Base-by-base conservation (phyloP, 2,888 invertebrate genomes). In the Hermaeophaga mercurialis region DNA sequence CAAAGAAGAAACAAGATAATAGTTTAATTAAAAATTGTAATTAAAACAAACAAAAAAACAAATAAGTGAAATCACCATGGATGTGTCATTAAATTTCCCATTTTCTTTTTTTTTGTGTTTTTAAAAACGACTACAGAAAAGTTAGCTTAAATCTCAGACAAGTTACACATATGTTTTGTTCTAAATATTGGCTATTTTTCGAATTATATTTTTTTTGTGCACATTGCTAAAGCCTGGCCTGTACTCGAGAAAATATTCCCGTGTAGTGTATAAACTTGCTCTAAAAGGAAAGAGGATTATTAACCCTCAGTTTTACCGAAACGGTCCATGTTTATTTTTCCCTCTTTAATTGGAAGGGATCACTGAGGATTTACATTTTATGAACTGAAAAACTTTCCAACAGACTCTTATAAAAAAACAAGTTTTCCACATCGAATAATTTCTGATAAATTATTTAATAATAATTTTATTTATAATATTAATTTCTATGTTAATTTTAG, bases 271-370 rank as follows among this genome's bases (percentile, higher is more conserved):
- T 14, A 26, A 46, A 11, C 24, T 14, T 36, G 17, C 48, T 28
- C 36, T 22, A 54, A 38, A 46, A 28, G 44, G 24, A 48, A 44
- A 54, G 52, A 53, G 61, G 58, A 61, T 61, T 61, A 61, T 61
- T 53, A 58, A 55, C 55, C 59, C 59, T 46, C 26, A 43, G 47
- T 57, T 54, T 48, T 44, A 54, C 52, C 46, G 39, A 56, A 59
- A 62, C 59, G 56, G 54, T 58, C 48, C 54, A 47, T 58, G 59
- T 58, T 59, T 58, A 59, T 59, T 59, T 62, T 62, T 50, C 55
- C 62, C 59, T 57, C 45, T 56, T 50, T 58, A 55, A 61, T 61
- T 61, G 55, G 38, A 45, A 48, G 39, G 41, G 46, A 52, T 43
- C 31, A 43, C 14, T 11, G 39, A n/a, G 38, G 49, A 54, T 39